Evolutionary conservation across 2,797 vertebrate species (phyloP), one percentile per base, ranked within the genome.

Genomic region (Anabas testudineus): DNA sequence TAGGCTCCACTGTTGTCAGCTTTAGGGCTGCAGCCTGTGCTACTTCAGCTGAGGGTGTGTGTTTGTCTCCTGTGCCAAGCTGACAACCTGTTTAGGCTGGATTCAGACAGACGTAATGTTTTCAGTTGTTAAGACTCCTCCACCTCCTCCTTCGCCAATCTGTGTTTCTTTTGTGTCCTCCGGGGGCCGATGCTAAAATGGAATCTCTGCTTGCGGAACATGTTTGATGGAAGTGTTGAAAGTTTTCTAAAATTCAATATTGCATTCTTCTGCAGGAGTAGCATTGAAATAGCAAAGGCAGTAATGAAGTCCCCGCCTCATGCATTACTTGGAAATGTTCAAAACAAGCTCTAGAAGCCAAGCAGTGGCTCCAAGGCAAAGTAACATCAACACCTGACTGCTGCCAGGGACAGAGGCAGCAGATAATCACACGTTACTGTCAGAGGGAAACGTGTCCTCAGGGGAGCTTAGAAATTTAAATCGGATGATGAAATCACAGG

Each of bases 381-480:
- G 61, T 52, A 70, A 67, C 59, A 67, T 19, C 54, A 69, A 65
- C 80, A 65, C 54, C 72, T 73, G 47, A 58, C 56, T 59, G 53
- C 67, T 80, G 49, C 18, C 51, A 47, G 78, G 66, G 60, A 80
- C 45, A 36, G 39, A 57, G 49, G 75, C 55, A 48, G 13, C 12
- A 61, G 54, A 75, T 67, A 80, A 83, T 80, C 71, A 71, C 49
- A 67, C 6, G 2, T 63, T 71, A 65, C 63, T 60, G 63, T 81
- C 41, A 59, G 65, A 73, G 43, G 26, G 49, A 56, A 71, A 51
- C 7, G 14, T 37, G 41, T 47, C 76, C 71, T 56, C 32, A 0
- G 52, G 71, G 45, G 62, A 76, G 69, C 61, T 78, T 51, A n/a
- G 49, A 53, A 54, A 82, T 88, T 43, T 64, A 78, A 80, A 78